These are phyloP conservation scores for Diachasma alloeum DNA, from an alignment of 1,140 invertebrate species.

Conservation along the genomic window DNA sequence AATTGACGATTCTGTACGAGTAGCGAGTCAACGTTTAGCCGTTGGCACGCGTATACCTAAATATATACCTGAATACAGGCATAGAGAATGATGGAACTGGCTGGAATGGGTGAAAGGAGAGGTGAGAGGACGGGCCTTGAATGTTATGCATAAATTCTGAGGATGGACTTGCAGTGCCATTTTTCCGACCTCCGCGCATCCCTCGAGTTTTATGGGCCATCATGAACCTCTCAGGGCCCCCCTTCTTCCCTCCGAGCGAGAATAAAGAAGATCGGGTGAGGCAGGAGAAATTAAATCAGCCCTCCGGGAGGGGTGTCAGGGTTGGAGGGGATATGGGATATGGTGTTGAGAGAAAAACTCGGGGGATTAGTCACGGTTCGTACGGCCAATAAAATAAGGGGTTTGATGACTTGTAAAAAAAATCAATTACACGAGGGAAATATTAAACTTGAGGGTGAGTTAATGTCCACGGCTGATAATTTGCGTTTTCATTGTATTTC, in stretches of 20 bases:
- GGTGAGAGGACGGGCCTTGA: background rate
- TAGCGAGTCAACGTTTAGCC: conserved; percentile 2
- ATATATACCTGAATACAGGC: background rate
- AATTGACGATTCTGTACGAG: conserved; percentile 18
- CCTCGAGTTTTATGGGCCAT: conserved; percentile 21
- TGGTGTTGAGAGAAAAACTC: conserved; percentile 8
- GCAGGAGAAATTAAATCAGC: conserved; percentile 18
- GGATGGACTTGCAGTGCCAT: background rate
- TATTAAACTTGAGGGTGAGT: background rate
- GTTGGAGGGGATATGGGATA: background rate
- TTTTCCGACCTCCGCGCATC: conserved; percentile 9
- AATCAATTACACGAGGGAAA: background rate
- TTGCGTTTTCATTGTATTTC: too few relatives aligned
- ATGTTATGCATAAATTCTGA: conserved; percentile 28
- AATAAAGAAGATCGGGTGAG: conserved; percentile 14
- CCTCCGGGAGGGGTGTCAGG: background rate
- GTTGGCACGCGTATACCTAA: conserved; percentile 3
- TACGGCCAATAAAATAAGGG: conserved; percentile 6
- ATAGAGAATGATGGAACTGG: background rate
- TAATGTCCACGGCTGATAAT: too few relatives aligned
- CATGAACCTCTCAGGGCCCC: background rate
- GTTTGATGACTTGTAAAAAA: conserved; percentile 13
- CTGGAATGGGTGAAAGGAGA: background rate
- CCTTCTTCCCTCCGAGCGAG: background rate
- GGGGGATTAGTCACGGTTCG: conserved; percentile 18